Evolutionary conservation across 2,113 vertebrate species (phyloP).

Genomic region (Rhinichthys klamathensis): DNA sequence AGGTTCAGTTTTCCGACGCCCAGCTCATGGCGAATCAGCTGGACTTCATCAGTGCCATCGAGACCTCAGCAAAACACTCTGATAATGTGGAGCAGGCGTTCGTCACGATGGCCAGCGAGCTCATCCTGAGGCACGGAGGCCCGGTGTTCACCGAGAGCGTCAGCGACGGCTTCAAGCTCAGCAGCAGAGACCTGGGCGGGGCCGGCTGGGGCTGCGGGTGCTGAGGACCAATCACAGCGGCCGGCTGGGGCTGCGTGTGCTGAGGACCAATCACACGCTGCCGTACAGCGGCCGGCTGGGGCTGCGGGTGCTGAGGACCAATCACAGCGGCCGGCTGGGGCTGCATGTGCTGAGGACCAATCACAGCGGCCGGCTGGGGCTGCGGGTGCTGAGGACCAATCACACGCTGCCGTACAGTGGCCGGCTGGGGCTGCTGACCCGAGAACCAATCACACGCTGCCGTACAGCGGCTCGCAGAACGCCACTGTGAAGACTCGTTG

Average conservation of each 20-base stretch:
- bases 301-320: too few relatives aligned
- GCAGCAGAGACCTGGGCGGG: slow-evolving; percentile 79
- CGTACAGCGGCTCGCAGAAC: too few relatives aligned
- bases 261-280: too few relatives aligned
- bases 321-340: too few relatives aligned
- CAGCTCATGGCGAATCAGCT: slow-evolving; percentile 80
- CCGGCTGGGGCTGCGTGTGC: too few relatives aligned
- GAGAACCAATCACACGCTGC: too few relatives aligned
- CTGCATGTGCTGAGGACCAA: too few relatives aligned
- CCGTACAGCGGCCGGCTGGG: too few relatives aligned
- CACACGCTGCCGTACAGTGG: too few relatives aligned
- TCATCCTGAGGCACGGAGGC: slow-evolving; percentile 85
- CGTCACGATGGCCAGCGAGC: slow-evolving; percentile 82
- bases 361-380: too few relatives aligned
- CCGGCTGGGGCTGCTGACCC: too few relatives aligned
- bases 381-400: too few relatives aligned
- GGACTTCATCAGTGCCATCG: slow-evolving; percentile 83
- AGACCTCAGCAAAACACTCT: slow-evolving; percentile 87
- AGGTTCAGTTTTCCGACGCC: slow-evolving; percentile 81
- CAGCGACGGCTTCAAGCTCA: slow-evolving; percentile 85
- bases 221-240: slow-evolving; percentile 51
- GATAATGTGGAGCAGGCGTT: slow-evolving; percentile 89
- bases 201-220: slow-evolving; percentile 85
- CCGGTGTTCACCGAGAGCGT: slow-evolving; percentile 83
- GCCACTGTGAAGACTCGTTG: not conserved